Conservation (phyloP, 1,140 invertebrate species). For the Uloborus diversus region DNA sequence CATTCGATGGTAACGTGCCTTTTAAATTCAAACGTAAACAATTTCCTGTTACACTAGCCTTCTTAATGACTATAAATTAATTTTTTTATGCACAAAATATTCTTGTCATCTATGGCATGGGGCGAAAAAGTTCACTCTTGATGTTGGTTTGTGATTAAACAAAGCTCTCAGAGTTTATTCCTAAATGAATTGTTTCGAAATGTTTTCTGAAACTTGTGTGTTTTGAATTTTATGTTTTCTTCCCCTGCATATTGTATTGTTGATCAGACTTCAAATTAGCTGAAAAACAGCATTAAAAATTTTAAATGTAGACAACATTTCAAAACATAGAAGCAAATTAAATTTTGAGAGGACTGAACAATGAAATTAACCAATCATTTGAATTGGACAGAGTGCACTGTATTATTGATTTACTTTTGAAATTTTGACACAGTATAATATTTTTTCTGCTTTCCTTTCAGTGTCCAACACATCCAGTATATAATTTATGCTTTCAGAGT, state of each 20-base stretch:
- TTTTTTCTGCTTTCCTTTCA: neutral
- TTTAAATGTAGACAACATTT: neutral
- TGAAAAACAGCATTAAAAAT: neutral
- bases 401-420: neutral
- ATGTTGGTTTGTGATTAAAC: no score
- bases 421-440: neutral
- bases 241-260: neutral
- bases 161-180: no score
- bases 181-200: no score
- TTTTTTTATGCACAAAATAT: no score
- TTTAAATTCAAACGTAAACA: no score
- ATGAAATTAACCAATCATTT: neutral
- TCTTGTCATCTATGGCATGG: no score
- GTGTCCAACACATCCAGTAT: neutral
- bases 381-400: neutral
- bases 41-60: no score
- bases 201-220: no score
- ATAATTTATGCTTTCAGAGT: neutral
- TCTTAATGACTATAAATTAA: no score
- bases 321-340: neutral
- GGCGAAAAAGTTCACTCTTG: no score
- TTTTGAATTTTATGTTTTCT: neutral
- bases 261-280: neutral
- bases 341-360: neutral
- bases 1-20: no score